These are phyloP conservation scores for Paraplagusia blochii DNA, from an alignment of 2,113 vertebrate species.

Conservation along the genomic window DNA sequence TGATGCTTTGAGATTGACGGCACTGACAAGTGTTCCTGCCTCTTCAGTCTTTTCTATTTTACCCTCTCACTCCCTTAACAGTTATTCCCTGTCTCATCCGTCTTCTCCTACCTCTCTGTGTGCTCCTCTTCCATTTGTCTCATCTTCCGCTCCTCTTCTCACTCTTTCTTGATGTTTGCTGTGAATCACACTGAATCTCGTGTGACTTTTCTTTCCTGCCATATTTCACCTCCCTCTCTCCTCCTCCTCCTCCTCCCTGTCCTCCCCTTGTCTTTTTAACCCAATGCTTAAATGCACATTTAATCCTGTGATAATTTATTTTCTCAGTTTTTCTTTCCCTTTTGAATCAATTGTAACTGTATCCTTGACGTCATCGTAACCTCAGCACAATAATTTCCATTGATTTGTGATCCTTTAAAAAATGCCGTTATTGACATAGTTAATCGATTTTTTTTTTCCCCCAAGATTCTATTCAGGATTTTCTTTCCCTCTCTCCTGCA, in stretches of 20 bases:
- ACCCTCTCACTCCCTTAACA: background rate
- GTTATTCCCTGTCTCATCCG: background rate
- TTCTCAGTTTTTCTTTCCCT: background rate
- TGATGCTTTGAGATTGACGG: background rate
- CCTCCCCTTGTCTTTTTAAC: constrained; percentile 11
- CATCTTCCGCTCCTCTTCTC: too few species aligned
- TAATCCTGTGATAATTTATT: constrained; percentile 33
- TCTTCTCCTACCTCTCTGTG: background rate
- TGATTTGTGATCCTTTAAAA: constrained; percentile 17
- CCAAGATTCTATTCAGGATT: constrained; percentile 11
- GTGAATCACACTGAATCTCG: constrained; percentile 38
- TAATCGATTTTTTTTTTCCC: constrained; percentile 36
- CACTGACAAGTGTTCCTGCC: constrained; percentile 10
- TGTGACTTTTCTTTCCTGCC: constrained; percentile 8
- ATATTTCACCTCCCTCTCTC: background rate
- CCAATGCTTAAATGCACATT: constrained; percentile 21
- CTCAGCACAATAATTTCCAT: constrained; percentile 2
- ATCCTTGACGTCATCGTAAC: constrained; percentile 2
- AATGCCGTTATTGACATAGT: constrained; percentile 25
- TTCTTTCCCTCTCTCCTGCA: constrained; percentile 9
- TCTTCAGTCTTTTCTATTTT: constrained; percentile 2
- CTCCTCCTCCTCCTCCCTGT: constrained; percentile 20
- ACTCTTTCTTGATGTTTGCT: constrained; percentile 35
- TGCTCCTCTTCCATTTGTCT: constrained; percentile 23
- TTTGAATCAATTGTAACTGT: constrained; percentile 15